A percentile compares a stretch with the other conserved stretches of the same genome.
phyloP scores from a whole-genome alignment of 2,888 invertebrate species.

The Drosophila anceps region DNA sequence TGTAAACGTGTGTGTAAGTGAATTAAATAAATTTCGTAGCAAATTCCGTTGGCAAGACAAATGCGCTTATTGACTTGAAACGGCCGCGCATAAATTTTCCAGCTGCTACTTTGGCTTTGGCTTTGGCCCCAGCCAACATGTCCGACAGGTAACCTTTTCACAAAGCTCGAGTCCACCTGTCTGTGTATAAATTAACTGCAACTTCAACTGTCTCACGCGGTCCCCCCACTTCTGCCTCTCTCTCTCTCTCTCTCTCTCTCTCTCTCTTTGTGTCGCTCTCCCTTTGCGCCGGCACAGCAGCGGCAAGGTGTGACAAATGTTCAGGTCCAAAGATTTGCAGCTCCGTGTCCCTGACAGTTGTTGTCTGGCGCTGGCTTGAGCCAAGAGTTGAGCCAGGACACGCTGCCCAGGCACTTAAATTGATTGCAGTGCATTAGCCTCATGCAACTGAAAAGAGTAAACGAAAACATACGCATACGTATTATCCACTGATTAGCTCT shows the following conservation, averaged over 20 bases:
- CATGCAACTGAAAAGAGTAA: conserved; percentile 5
- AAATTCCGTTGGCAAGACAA: conserved; percentile 67
- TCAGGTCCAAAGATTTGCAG: conserved; percentile 44
- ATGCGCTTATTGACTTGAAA: conserved; percentile 81
- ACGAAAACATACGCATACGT: conserved; percentile 4
- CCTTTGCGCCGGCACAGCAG: conserved; percentile 1
- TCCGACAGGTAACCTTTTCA: conserved; percentile 17
- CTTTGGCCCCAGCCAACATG: conserved; percentile 24
- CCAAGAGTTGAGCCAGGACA: conserved; percentile 10
- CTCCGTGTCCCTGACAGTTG: conserved; percentile 47
- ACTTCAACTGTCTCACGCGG: conserved; percentile 20
- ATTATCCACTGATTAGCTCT: conserved; percentile 21
- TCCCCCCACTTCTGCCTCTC: neutral
- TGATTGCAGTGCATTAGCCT: conserved; percentile 43
- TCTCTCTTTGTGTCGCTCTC: neutral
- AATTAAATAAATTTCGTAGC: conserved; percentile 66
- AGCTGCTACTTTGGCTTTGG: conserved; percentile 46
- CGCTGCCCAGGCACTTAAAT: conserved; percentile 38
- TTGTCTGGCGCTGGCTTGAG: conserved; percentile 31
- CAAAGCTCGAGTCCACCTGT: conserved; percentile 31
- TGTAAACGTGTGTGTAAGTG: conserved; percentile 54
- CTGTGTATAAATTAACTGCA: conserved; percentile 64
- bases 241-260: neutral
- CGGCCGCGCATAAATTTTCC: conserved; percentile 73
- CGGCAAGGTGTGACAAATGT: conserved; percentile 44